These are phyloP conservation scores for Mohoua ochrocephala DNA, from an alignment of 2,113 vertebrate genomes.

Conservation along the genomic window DNA sequence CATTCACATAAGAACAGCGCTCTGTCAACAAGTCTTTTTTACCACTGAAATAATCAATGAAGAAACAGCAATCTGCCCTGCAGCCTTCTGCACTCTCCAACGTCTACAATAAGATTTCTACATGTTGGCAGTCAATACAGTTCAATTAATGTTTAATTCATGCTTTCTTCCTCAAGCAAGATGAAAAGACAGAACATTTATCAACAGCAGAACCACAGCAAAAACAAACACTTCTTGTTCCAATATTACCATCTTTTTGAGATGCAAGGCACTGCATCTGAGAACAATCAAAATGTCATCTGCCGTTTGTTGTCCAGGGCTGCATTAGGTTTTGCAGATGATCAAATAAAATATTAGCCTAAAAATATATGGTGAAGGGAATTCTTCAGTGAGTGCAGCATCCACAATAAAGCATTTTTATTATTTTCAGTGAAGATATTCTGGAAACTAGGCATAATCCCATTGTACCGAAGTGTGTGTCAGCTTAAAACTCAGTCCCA, in stretches of 20 bases:
- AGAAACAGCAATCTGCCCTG: constrained; percentile 35
- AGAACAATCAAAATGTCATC: constrained; percentile 9
- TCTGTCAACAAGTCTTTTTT: constrained; percentile 61
- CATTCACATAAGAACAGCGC: constrained; percentile 11
- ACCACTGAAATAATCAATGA: constrained; percentile 54
- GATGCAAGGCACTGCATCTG: neutral
- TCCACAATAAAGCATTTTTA: neutral
- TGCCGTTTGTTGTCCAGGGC: neutral
- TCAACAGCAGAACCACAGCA: constrained; percentile 36
- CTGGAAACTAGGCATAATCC: neutral
- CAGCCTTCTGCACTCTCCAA: constrained; percentile 37
- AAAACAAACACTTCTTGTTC: constrained; percentile 57
- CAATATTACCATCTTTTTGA: constrained; percentile 26
- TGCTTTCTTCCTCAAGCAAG: constrained; percentile 58
- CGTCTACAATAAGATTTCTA: constrained; percentile 52
- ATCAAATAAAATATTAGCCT: constrained; percentile 1
- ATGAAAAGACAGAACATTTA: constrained; percentile 60
- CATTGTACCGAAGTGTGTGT: neutral
- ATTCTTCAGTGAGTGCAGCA: neutral
- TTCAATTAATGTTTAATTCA: constrained; percentile 73
- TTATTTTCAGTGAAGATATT: neutral
- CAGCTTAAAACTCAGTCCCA: neutral
- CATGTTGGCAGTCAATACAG: constrained; percentile 51
- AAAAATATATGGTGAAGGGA: neutral
- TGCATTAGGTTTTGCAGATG: neutral